These are phyloP conservation scores for Coryphaenoides rupestris DNA, from an alignment of 2,113 vertebrate species.

Conservation along the genomic window DNA sequence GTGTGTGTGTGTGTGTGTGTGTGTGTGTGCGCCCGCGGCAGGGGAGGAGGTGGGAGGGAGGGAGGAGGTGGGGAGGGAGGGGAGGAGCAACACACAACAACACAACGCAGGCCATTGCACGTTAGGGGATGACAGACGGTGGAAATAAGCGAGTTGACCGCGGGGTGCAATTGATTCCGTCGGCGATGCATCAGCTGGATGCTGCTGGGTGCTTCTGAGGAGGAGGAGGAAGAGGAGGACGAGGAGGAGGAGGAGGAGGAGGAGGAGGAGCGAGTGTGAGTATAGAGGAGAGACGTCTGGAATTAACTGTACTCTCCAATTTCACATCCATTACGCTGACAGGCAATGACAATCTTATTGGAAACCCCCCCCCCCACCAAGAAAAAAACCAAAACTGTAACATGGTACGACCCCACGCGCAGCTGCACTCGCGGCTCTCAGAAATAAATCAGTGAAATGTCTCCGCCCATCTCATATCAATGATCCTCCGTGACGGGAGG, in stretches of 20 bases:
- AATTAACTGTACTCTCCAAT: slow-evolving; percentile 39
- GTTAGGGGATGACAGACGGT: slow-evolving; percentile 28
- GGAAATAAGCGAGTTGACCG: slow-evolving; percentile 18
- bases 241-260: slow-evolving; percentile 19
- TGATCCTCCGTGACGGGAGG: too few species aligned
- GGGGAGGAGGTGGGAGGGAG: background rate
- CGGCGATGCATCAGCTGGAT: slow-evolving; percentile 35
- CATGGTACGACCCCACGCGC: too few species aligned
- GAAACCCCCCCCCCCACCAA: too few species aligned
- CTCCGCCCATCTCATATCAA: too few species aligned
- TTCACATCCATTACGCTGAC: slow-evolving; percentile 38
- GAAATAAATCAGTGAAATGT: too few species aligned
- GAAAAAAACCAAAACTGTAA: slow-evolving; percentile 31
- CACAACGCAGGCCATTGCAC: background rate
- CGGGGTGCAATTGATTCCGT: slow-evolving; percentile 40
- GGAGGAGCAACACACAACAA: background rate
- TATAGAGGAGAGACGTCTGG: slow-evolving; percentile 39
- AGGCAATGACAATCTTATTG: slow-evolving; percentile 34
- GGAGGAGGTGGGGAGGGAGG: slow-evolving; percentile 6
- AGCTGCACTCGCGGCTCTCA: too few species aligned
- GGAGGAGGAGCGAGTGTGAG: slow-evolving; percentile 22
- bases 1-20: background rate
- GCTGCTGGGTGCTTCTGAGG: slow-evolving; percentile 26
- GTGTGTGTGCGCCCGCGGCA: slow-evolving; percentile 5
- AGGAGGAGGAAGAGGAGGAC: too few species aligned